Percentiles rank a stretch among this genome's conserved stretches.
These are phyloP conservation scores for Myotis daubentonii DNA, from an alignment of 2,797 vertebrate species.

Conservation along the genomic window DNA sequence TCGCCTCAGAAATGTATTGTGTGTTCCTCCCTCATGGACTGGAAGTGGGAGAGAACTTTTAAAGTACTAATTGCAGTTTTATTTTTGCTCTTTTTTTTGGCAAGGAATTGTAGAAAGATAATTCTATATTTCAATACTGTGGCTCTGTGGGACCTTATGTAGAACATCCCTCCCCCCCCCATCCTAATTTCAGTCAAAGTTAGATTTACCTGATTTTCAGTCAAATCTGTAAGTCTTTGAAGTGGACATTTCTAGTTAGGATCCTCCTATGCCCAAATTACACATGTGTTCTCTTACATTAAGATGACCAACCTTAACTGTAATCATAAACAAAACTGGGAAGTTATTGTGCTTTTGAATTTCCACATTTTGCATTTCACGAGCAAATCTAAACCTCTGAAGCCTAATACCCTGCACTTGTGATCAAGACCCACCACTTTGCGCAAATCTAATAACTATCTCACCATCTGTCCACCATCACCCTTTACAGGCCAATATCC, in stretches of 20 bases:
- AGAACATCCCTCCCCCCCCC: background rate
- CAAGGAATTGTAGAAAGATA: slow-evolving; percentile 32
- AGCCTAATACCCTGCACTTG: background rate
- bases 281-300: background rate
- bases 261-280: background rate
- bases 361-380: background rate
- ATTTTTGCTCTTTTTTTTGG: slow-evolving; percentile 45
- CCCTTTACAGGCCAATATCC: no score
- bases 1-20: slow-evolving; percentile 12
- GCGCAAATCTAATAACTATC: background rate
- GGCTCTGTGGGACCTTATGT: background rate
- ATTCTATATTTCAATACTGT: slow-evolving; percentile 1
- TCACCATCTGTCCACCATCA: background rate
- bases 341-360: background rate
- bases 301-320: background rate
- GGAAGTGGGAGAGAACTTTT: slow-evolving; percentile 42
- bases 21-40: background rate
- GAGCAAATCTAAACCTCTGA: background rate
- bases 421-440: background rate
- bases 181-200: slow-evolving; percentile 40
- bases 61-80: slow-evolving; percentile 37
- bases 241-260: background rate
- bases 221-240: background rate
- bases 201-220: slow-evolving; percentile 17
- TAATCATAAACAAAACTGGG: background rate